Percentiles rank a stretch among this genome's conserved stretches.
These are phyloP conservation scores for Fukomys damarensis DNA, from an alignment of 2,113 vertebrate species.

Conservation along the genomic window DNA sequence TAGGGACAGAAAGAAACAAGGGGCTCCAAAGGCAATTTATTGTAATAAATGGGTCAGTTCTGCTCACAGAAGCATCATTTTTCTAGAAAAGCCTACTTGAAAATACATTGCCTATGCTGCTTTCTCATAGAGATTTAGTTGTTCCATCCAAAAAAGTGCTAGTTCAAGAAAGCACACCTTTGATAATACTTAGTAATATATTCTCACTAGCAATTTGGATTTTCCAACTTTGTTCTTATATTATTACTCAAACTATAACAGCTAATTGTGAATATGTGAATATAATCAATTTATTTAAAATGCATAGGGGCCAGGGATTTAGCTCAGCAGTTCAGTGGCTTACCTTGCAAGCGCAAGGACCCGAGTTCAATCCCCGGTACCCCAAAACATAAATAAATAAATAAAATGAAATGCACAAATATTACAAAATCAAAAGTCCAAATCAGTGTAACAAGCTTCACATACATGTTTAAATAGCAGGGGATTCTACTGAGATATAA, in stretches of 20 bases:
- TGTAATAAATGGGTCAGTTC: neutral
- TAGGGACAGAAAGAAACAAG: neutral
- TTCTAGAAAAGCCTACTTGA: conserved; percentile 29
- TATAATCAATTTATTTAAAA: neutral
- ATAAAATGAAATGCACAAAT: too few relatives aligned
- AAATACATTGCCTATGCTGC: neutral
- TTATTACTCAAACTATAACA: neutral
- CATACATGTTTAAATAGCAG: conserved; percentile 9
- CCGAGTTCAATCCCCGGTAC: too few relatives aligned
- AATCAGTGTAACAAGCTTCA: conserved; percentile 48
- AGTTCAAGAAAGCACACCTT: neutral
- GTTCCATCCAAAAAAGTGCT: neutral
- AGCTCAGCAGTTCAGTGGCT: too few relatives aligned
- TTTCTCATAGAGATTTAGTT: neutral
- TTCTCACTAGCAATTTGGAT: neutral
- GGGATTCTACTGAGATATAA: neutral
- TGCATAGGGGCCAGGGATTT: too few relatives aligned
- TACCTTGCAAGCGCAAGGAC: too few relatives aligned
- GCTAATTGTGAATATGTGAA: neutral
- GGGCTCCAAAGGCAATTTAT: neutral
- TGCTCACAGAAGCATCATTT: neutral
- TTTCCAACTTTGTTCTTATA: neutral
- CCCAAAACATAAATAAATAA: too few relatives aligned
- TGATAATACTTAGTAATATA: too few relatives aligned
- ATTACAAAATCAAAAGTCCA: conserved; percentile 61